Conservation (phyloP, 2,113 vertebrate species). For the Myotis lucifugus region DNA sequence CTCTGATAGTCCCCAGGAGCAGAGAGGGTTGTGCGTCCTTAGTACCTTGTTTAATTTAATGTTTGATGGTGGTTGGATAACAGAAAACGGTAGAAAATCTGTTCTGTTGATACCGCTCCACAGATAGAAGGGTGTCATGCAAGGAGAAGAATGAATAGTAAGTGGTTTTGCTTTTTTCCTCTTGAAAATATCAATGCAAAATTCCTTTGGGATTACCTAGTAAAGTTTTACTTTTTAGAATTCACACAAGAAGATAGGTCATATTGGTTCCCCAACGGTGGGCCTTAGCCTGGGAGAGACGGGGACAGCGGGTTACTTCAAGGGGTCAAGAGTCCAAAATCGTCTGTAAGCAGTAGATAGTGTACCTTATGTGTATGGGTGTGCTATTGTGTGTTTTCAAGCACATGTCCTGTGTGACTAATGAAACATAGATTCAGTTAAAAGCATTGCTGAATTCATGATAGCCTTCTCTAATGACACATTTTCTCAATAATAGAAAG, state of each 20-base stretch:
- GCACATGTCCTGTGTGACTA: neutral
- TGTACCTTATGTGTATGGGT: too few relatives aligned
- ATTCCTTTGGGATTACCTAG: neutral
- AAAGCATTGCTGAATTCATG: neutral
- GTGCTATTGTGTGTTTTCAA: neutral
- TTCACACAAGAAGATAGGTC: neutral
- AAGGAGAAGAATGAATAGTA: neutral
- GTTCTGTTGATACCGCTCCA: neutral
- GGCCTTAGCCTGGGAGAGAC: neutral
- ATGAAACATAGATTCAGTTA: neutral
- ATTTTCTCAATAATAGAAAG: conserved; percentile 25
- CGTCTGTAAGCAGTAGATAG: rapidly evolving
- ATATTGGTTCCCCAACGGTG: neutral
- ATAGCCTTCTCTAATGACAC: neutral
- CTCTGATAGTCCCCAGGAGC: conserved; percentile 64
- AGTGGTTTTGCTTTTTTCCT: neutral
- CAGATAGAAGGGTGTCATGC: neutral
- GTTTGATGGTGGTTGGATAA: neutral
- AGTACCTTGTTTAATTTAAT: conserved; percentile 46
- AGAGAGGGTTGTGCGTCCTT: neutral
- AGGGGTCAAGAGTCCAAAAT: neutral
- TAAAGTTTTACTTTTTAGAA: conserved; percentile 10
- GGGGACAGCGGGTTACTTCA: neutral
- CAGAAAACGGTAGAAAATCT: neutral
- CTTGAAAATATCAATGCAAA: neutral